These are phyloP conservation scores for Leptoclinus maculatus DNA, from an alignment of 2,797 vertebrate species.

Conservation along the genomic window DNA sequence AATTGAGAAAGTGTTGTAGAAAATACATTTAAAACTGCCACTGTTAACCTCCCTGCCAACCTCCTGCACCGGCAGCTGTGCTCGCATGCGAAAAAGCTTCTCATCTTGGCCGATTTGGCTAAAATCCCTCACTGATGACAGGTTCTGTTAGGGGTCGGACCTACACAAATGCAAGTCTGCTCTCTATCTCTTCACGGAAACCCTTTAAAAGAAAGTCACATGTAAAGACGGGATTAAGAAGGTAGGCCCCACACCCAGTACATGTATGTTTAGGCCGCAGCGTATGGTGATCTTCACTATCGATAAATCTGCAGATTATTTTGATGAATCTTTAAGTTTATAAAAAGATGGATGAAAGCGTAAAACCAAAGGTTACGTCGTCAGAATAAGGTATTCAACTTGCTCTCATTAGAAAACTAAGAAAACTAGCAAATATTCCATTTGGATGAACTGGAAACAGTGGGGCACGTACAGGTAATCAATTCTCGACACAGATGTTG, in stretches of 20 bases:
- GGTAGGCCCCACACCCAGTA: neutral
- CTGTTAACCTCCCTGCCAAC: constrained; percentile 50
- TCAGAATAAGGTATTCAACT: neutral
- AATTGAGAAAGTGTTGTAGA: constrained; percentile 79
- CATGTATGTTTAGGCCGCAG: neutral
- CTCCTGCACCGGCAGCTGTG: constrained; percentile 65
- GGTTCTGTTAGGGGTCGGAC: constrained; percentile 43
- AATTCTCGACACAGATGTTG: neutral
- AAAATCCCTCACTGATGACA: constrained; percentile 68
- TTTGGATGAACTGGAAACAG: neutral
- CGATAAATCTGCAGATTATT: neutral
- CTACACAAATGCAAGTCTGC: constrained; percentile 27
- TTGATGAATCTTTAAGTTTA: neutral
- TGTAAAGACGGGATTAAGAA: neutral
- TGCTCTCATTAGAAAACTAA: neutral
- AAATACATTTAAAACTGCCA: constrained; percentile 77
- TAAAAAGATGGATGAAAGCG: neutral
- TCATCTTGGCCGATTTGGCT: constrained; percentile 69
- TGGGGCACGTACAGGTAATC: neutral
- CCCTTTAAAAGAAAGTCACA: constrained; percentile 6
- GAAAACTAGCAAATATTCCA: neutral
- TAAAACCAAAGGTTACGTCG: neutral
- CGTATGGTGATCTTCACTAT: neutral
- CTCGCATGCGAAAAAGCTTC: constrained; percentile 63
- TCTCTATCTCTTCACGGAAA: constrained; percentile 2